Evolutionary conservation across 2,888 invertebrate species (phyloP), one percentile per base, ranked within the genome.

Genomic region (Itoplectis maculator): DNA sequence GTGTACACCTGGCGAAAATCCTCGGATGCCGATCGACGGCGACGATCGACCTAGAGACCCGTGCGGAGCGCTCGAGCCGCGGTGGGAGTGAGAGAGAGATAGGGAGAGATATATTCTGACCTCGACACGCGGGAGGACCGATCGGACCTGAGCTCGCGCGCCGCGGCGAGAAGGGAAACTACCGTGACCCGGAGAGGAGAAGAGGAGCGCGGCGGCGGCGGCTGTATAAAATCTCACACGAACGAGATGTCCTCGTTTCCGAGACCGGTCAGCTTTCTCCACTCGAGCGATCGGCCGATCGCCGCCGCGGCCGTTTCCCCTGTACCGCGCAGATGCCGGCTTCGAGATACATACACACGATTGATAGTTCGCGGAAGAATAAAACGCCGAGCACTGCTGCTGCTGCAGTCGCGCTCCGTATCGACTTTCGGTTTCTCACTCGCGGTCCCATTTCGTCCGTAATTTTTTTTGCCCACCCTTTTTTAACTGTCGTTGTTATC

Each of bases 221-320:
- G 61, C 61, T 40, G 37, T 37, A 82, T 81, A 87, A 85, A 85
- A 85, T 89, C 83, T 87, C 88, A 87, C 88, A 87, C 86, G 88
- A 89, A 89, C 87, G 84, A 88, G 86, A 84, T 85, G 89, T 80
- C 90, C 90, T 86, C 87, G 85, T 89, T 90, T 88, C 88, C 79
- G 63, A 70, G 70, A 81, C 79, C 35, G 75, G 80, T 84, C 85
- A 87, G 90, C 91, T 91, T 91, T 91, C 91, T 89, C 91, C 88
- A 79, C 80, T 86, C 70, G 74, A 70, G 59, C 73, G 76, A 79
- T 83, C 76, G 54, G 56, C 18, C 70, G 75, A 82, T 79, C 75
- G 56, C 61, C 75, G 29, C 29, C 3, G 29, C 29, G 8, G 42
- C 63, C 82, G 70, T 74, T 74, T 29, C 49, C 69, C 51, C 40